These are phyloP conservation scores for Deroptyus accipitrinus DNA, from an alignment of 2,113 vertebrate genomes.

Conservation along the genomic window DNA sequence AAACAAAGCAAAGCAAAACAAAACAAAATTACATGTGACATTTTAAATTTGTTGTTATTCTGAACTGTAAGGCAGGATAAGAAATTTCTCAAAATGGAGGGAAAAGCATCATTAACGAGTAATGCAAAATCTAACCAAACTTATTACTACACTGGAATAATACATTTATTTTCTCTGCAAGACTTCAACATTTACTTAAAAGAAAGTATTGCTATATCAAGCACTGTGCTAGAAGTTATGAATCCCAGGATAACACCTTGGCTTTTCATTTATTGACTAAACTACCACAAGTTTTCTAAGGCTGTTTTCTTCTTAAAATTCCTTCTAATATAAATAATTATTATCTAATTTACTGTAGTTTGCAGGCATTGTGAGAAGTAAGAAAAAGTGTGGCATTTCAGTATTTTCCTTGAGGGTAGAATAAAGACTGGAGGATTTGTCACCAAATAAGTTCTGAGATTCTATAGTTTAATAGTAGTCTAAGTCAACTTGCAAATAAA, in stretches of 20 bases:
- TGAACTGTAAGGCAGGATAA: background rate
- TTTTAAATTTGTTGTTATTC: background rate
- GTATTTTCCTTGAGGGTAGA: background rate
- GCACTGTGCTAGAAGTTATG: background rate
- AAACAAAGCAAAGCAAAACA: no score
- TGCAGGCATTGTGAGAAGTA: background rate
- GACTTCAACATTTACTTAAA: background rate
- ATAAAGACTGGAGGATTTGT: background rate
- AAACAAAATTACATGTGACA: background rate
- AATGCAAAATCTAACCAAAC: background rate
- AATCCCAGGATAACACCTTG: background rate
- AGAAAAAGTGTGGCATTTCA: background rate
- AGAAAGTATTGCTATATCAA: background rate
- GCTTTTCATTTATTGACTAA: background rate
- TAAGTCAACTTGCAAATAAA: background rate
- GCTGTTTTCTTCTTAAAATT: background rate
- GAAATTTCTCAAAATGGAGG: background rate
- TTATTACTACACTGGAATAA: background rate
- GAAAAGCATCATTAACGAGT: background rate
- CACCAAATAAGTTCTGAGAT: background rate
- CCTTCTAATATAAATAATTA: background rate
- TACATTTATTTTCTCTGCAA: background rate
- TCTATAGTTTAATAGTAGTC: background rate
- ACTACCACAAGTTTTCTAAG: background rate
- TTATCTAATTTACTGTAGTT: background rate